Evolutionary conservation across 2,888 invertebrate species (phyloP).

Genomic region (Myopa tessellatipennis): DNA sequence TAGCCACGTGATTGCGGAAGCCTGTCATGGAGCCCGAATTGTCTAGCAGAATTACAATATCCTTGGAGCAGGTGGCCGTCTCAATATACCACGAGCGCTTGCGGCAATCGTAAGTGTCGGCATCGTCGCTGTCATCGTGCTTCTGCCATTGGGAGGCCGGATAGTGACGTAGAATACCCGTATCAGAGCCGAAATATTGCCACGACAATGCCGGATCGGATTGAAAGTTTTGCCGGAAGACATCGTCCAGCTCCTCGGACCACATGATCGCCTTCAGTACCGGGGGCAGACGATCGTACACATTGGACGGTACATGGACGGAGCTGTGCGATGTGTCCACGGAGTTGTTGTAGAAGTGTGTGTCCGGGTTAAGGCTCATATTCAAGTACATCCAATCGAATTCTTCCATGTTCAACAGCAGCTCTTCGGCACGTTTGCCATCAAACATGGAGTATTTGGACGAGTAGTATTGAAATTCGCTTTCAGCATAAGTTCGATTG

Average conservation of each 20-base stretch:
- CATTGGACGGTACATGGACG: conserved; percentile 94
- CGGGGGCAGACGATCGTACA: conserved; percentile 82
- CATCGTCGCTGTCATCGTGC: conserved; percentile 64
- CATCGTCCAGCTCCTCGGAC: conserved; percentile 87
- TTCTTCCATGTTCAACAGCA: conserved; percentile 56
- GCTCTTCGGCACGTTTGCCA: conserved; percentile 58
- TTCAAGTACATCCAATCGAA: conserved; percentile 69
- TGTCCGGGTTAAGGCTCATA: conserved; percentile 76
- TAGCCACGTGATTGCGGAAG: conserved; percentile 78
- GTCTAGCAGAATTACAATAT: conserved; percentile 94
- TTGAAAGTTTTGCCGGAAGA: conserved; percentile 86
- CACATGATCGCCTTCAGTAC: conserved; percentile 86
- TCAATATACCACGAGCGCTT: conserved; percentile 96
- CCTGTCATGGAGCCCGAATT: conserved; percentile 98
- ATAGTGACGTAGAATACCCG: conserved; percentile 92
- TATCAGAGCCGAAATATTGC: conserved; percentile 97
- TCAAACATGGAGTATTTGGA: conserved; percentile 79
- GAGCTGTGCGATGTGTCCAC: conserved; percentile 85
- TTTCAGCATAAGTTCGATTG: conserved; percentile 64
- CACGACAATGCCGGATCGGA: conserved; percentile 91
- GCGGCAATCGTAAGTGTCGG: conserved; percentile 92
- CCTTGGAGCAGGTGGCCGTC: conserved; percentile 97
- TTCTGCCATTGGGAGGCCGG: conserved; percentile 83
- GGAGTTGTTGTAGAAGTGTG: conserved; percentile 86
- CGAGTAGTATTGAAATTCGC: conserved; percentile 75